Percentiles rank a stretch among this genome's conserved stretches.
These are phyloP conservation scores for Caretta caretta DNA, from an alignment of 2,113 vertebrate genomes.

Conservation along the genomic window DNA sequence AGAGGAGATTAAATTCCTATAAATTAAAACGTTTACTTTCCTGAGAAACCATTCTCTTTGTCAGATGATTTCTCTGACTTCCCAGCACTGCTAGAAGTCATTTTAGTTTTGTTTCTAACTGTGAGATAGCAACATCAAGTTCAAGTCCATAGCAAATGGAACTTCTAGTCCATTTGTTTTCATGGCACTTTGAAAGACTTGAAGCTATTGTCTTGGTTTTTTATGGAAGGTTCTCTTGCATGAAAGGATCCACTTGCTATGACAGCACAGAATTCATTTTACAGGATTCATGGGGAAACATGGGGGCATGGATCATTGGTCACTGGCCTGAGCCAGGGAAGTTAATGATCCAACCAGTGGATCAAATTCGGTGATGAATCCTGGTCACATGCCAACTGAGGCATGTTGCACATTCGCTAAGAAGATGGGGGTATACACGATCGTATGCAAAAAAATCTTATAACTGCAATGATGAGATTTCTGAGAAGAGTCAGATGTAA, in stretches of 20 bases:
- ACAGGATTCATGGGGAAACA: background rate
- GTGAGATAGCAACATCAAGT: background rate
- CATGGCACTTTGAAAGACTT: background rate
- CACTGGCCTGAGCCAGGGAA: no score
- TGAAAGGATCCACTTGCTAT: background rate
- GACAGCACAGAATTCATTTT: background rate
- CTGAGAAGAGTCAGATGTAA: slow-evolving; percentile 20
- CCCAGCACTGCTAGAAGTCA: background rate
- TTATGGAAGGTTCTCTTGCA: background rate
- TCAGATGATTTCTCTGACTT: background rate
- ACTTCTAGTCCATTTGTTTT: background rate
- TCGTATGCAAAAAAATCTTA: slow-evolving; percentile 23
- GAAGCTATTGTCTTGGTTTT: background rate
- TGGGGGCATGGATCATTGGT: background rate
- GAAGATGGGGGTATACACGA: background rate
- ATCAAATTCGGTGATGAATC: no score
- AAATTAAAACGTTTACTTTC: background rate
- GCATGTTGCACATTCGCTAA: no score
- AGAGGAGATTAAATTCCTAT: background rate
- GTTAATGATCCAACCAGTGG: no score
- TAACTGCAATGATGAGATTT: slow-evolving; percentile 29
- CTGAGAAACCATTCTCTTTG: background rate
- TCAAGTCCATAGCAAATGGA: background rate
- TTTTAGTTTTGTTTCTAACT: background rate
- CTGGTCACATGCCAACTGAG: no score